phyloP scores from a whole-genome alignment of 2,797 vertebrate species.

The Neomorphus geoffroyi region DNA sequence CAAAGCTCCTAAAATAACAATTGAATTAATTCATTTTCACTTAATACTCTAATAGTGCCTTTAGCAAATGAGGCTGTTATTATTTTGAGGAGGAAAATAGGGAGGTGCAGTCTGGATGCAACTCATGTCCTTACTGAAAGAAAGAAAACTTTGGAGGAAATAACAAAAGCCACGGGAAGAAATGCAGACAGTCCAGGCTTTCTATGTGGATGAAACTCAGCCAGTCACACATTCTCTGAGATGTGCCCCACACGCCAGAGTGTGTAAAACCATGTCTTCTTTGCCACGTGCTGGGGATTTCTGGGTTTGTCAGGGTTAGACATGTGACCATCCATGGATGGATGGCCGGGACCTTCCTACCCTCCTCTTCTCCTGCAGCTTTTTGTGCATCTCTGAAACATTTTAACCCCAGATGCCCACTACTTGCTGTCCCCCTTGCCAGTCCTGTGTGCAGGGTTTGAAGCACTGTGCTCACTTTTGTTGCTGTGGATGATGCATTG shows the following conservation, averaged over 20 bases:
- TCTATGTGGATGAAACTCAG: background rate
- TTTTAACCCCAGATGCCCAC: background rate
- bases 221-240: background rate
- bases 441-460: background rate
- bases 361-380: background rate
- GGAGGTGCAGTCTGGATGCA: constrained; percentile 29
- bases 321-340: rapidly evolving
- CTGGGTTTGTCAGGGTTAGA: background rate
- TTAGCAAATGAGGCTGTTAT: constrained; percentile 65
- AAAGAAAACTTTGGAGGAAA: background rate
- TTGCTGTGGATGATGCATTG: rapidly evolving
- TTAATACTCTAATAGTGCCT: constrained; percentile 66
- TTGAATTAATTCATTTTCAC: constrained; percentile 73
- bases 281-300: background rate
- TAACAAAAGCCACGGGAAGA: background rate
- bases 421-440: background rate
- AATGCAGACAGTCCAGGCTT: background rate
- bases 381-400: background rate
- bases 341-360: background rate
- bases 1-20: constrained; percentile 71
- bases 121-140: background rate
- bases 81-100: constrained; percentile 49
- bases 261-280: background rate
- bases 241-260: background rate
- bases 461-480: background rate